phyloP scores from a whole-genome alignment of 2,888 invertebrate genomes.

The Drosophila aldrichi region DNA sequence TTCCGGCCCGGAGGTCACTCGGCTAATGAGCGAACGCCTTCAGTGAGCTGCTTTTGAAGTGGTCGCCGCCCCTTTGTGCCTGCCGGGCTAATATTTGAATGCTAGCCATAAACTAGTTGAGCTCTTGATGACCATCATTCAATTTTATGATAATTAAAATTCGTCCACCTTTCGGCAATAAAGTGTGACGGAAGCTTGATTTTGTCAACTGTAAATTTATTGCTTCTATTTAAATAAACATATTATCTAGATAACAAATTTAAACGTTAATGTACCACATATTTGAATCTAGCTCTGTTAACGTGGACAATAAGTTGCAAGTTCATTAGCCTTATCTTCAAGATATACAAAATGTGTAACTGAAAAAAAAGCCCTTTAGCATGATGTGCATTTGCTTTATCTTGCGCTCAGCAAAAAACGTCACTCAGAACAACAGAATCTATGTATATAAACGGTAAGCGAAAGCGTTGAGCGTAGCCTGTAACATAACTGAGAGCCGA shows the following conservation, averaged over 20 bases:
- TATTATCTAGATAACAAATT: no score
- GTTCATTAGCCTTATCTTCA: not conserved
- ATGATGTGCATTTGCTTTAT: not conserved
- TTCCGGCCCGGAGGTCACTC: conserved; percentile 44
- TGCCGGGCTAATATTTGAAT: conserved; percentile 7
- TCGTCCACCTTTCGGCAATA: conserved; percentile 15
- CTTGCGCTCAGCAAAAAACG: no score
- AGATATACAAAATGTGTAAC: not conserved
- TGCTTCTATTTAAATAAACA: not conserved
- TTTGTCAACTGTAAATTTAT: not conserved
- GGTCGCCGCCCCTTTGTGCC: conserved; percentile 5
- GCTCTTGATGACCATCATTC: not conserved
- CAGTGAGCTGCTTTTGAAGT: conserved; percentile 45
- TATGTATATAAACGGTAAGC: no score
- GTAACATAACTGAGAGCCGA: not conserved
- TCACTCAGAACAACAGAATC: not conserved
- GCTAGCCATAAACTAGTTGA: conserved; percentile 13
- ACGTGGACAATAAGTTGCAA: not conserved
- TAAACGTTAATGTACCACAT: not conserved
- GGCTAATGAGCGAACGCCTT: conserved; percentile 60
- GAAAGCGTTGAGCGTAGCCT: not conserved
- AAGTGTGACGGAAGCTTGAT: not conserved
- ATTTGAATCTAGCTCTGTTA: not conserved
- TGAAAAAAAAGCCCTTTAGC: not conserved
- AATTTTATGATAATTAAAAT: conserved; percentile 46